A percentile compares a stretch with the other conserved stretches of the same genome.
Conservation (phyloP, 2,797 vertebrate genomes). For the Phataginus tetradactyla region DNA sequence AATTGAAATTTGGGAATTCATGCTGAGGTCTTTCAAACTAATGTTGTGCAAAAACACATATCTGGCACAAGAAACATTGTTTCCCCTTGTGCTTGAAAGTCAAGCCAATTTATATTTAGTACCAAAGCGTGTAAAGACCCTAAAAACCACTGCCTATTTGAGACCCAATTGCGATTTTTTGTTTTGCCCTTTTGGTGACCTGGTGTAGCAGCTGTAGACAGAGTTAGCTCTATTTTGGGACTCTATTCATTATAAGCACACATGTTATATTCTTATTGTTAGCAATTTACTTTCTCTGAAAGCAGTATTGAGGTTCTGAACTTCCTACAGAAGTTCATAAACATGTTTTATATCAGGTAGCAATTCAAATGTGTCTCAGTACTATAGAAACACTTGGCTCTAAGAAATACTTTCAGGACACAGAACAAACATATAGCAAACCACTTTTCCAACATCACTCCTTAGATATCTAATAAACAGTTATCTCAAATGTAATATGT, state of each 20-base stretch:
- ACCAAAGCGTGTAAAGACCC: neutral
- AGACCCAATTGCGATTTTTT: neutral
- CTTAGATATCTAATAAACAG: neutral
- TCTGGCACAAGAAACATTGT: neutral
- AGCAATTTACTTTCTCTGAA: constrained; percentile 4
- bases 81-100: constrained; percentile 4
- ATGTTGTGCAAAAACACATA: neutral
- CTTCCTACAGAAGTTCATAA: neutral
- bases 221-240: neutral
- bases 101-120: neutral
- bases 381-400: neutral
- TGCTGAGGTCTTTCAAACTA: neutral
- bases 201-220: neutral
- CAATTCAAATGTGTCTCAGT: neutral
- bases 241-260: neutral
- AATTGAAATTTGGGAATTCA: neutral
- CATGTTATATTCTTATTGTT: neutral
- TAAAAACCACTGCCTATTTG: neutral
- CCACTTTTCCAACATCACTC: neutral
- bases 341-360: neutral
- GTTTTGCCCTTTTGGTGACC: neutral
- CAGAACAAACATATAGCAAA: neutral
- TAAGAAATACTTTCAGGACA: neutral
- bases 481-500: neutral
- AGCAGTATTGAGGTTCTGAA: constrained; percentile 12